Evolutionary conservation across 2,888 invertebrate species (phyloP).

Genomic region (Harmothoe impar): DNA sequence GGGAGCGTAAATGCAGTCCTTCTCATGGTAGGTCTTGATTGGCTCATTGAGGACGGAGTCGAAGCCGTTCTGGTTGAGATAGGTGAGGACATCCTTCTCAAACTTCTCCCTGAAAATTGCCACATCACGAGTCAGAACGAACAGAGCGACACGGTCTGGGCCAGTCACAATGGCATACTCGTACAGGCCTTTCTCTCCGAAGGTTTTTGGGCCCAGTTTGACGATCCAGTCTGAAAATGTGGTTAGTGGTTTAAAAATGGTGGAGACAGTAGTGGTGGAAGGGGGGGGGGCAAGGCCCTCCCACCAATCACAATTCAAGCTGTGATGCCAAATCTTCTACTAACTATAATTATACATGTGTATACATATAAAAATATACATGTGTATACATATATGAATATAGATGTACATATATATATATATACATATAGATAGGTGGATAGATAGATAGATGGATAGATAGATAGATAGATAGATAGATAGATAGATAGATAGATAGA

Average conservation of each 20-base stretch:
- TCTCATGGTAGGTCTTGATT: slow-evolving; percentile 57
- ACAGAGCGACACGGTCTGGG: slow-evolving; percentile 15
- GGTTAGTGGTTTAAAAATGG: not conserved
- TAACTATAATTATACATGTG: no score
- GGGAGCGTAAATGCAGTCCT: slow-evolving; percentile 40
- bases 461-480: no score
- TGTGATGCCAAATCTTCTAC: no score
- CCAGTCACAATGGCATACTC: slow-evolving; percentile 60
- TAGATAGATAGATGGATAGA: no score
- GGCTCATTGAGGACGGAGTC: slow-evolving; percentile 16
- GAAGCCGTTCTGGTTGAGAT: slow-evolving; percentile 43
- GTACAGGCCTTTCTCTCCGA: slow-evolving; percentile 38
- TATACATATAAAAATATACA: no score
- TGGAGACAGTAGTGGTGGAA: no score
- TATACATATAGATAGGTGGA: no score
- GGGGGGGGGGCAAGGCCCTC: no score
- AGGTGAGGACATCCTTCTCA: slow-evolving; percentile 39
- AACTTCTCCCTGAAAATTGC: not conserved
- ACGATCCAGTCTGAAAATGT: slow-evolving; percentile 64
- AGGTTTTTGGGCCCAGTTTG: slow-evolving; percentile 60
- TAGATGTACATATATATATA: no score
- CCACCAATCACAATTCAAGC: no score
- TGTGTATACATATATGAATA: no score
- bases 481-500: no score
- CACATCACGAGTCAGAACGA: slow-evolving; percentile 55